Evolutionary conservation across 2,888 invertebrate species (phyloP), one percentile per base, ranked within the genome.

Genomic region (Philereme vetulata): DNA sequence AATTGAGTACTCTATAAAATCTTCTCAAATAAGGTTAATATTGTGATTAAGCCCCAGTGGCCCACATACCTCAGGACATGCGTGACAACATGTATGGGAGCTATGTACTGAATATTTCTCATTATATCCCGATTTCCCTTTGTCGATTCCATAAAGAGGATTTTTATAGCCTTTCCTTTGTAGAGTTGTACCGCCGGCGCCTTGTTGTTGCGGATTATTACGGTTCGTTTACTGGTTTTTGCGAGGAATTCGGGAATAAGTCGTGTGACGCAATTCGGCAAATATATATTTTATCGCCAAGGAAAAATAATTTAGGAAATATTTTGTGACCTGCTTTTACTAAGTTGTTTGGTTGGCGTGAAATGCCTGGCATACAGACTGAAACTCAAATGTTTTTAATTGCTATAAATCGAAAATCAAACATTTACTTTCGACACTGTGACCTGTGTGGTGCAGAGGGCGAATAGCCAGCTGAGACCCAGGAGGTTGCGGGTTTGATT

Each of bases 121-220:
- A 71, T 78, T 72, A 77, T 67, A 66, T 68, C 49, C 67, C 72
- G 68, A 71, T 72, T 72, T 61, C 65, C 73, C 67, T 70, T 67
- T 65, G 75, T 72, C 73, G 67, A 71, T 67, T 70, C 69, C 66
- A 68, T 75, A 76, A 77, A 75, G 62, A 62, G 67, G 59, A 64
- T 66, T 64, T 67, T 65, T 64, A 59, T 67, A 44, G 48, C 64
- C 47, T 63, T 70, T 60, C 63, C 68, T 77, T 74, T 77, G 75
- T 68, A 63, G 55, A 58, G 59, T 36, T 59, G 40, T 44, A 40
- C 9, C 38, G 38, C 21, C 21, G 21, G 21, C 11, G 52, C 56
- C 49, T 53, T 74, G 76, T 74, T 74, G 72, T 76, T 76, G 67
- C 66, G 60, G 64, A 65, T 72, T 74, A 75, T 74, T 72, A 67